A percentile compares a stretch with the other conserved stretches of the same genome.
Evolutionary conservation across 1,140 invertebrate species (phyloP).

Genomic region (Drosophila athabasca): DNA sequence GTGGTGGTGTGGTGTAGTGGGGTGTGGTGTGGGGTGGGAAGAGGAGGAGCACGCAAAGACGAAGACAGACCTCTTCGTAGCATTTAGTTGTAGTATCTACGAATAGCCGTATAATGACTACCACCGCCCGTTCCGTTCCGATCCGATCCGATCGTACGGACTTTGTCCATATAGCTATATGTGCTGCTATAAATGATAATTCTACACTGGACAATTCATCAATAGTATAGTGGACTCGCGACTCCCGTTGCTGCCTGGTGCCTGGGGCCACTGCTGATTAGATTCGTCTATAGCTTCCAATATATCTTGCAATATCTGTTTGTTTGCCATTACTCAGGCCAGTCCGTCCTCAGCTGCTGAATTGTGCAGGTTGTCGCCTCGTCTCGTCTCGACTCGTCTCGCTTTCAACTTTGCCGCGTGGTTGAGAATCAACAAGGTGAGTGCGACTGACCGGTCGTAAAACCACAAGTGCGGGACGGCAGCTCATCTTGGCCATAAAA

Average conservation of each 20-base stretch:
- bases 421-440: neutral
- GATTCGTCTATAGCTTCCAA: constrained; percentile 22
- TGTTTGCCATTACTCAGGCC: constrained; percentile 12
- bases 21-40: neutral
- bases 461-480: too few relatives aligned
- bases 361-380: constrained; percentile 23
- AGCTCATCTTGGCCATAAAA: constrained; percentile 1
- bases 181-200: constrained; percentile 3
- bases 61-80: constrained; percentile 24
- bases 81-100: constrained; percentile 10
- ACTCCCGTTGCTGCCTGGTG: constrained; percentile 4
- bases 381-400: neutral
- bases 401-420: constrained; percentile 28
- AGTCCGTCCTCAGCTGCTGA: constrained; percentile 39
- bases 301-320: constrained; percentile 33
- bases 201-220: constrained; percentile 32
- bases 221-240: constrained; percentile 3
- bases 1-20: neutral
- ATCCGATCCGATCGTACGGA: constrained; percentile 9
- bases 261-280: constrained; percentile 20
- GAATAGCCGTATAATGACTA: constrained; percentile 27
- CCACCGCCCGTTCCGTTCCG: neutral
- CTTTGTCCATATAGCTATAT: constrained; percentile 21
- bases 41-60: constrained; percentile 10
- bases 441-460: constrained; percentile 2